Percentiles rank a stretch among this genome's conserved stretches.
phyloP scores from a whole-genome alignment of 2,797 vertebrate genomes.

The Chelmon rostratus region DNA sequence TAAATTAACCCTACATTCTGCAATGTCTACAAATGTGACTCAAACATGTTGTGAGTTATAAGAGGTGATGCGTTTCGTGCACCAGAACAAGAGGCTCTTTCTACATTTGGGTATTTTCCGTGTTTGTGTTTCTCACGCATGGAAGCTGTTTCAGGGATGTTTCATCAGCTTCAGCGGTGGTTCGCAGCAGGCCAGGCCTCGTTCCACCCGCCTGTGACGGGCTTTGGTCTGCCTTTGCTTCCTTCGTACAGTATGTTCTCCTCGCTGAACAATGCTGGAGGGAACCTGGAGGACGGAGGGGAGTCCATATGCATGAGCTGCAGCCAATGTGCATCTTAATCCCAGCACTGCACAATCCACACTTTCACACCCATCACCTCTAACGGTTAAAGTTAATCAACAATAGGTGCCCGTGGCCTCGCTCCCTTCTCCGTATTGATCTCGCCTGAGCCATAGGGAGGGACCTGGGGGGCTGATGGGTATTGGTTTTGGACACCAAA shows the following conservation, averaged over 20 bases:
- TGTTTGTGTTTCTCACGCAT: conserved; percentile 29
- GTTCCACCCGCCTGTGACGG: conserved; percentile 10
- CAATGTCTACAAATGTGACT: background rate
- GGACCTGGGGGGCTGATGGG: conserved; percentile 30
- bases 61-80: conserved; percentile 1
- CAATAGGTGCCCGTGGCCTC: conserved; percentile 24
- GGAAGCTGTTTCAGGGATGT: conserved; percentile 56
- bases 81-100: conserved; percentile 11
- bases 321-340: conserved; percentile 20
- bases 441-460: conserved; percentile 21
- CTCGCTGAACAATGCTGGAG: background rate
- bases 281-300: background rate
- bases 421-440: conserved; percentile 59
- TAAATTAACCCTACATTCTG: background rate
- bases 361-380: conserved; percentile 32
- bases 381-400: conserved; percentile 46
- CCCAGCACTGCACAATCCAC: conserved; percentile 38
- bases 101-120: background rate
- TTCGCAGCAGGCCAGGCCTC: conserved; percentile 29
- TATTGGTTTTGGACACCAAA: conserved; percentile 68
- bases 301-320: conserved; percentile 25
- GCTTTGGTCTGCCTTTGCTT: conserved; percentile 20
- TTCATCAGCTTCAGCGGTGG: conserved; percentile 52
- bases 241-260: background rate
- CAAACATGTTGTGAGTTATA: background rate